A percentile compares a stretch with the other conserved stretches of the same genome.
These are phyloP conservation scores for Aleadryas rufinucha DNA, from an alignment of 2,113 vertebrate species.

Conservation along the genomic window DNA sequence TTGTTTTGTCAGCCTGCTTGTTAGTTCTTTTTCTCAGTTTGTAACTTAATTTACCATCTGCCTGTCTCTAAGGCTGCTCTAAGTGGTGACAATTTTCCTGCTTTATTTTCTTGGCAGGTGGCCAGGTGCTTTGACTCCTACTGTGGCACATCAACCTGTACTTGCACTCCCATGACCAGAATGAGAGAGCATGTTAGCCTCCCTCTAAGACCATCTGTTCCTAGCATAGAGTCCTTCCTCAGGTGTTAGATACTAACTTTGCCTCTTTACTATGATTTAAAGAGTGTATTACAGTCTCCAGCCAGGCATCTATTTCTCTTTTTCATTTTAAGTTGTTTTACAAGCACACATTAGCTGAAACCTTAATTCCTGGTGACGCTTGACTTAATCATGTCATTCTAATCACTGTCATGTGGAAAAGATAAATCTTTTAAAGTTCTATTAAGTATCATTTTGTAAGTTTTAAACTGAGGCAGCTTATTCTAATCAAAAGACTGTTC, in stretches of 20 bases:
- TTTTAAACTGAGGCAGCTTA: neutral
- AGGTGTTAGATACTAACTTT: slow-evolving; percentile 5
- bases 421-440: neutral
- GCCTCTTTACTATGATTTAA: neutral
- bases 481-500: neutral
- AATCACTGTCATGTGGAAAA: neutral
- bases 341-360: neutral
- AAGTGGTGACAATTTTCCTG: slow-evolving; percentile 40
- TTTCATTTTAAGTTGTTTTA: neutral
- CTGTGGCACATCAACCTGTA: slow-evolving; percentile 24
- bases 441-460: neutral
- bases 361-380: neutral
- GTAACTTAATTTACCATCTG: slow-evolving; percentile 66
- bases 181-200: slow-evolving; percentile 34
- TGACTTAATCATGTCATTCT: neutral
- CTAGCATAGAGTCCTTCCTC: neutral
- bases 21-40: slow-evolving; percentile 41
- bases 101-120: slow-evolving; percentile 49
- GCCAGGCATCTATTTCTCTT: neutral
- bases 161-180: neutral
- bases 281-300: neutral
- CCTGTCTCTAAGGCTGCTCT: neutral
- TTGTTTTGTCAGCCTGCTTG: slow-evolving; percentile 24
- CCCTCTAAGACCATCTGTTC: slow-evolving; percentile 60
- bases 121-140: slow-evolving; percentile 48